These are phyloP conservation scores for Isotomurus palustris DNA, from an alignment of 2,888 invertebrate genomes.

Conservation along the genomic window DNA sequence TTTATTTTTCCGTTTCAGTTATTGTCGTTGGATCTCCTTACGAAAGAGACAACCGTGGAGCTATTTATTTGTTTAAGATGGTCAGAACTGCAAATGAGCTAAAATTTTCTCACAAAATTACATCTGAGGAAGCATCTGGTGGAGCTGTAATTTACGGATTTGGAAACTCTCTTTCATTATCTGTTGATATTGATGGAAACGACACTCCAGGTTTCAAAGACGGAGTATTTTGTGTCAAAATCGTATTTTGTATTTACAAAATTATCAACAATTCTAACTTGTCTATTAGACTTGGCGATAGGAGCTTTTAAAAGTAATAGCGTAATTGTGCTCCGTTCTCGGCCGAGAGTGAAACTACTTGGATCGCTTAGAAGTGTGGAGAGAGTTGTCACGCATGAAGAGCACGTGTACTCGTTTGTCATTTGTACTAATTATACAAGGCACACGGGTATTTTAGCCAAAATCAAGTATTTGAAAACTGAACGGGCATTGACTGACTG, in stretches of 20 bases:
- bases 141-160: conserved; percentile 13
- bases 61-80: conserved; percentile 25
- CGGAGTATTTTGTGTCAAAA: background rate
- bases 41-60: conserved; percentile 19
- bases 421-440: too few species aligned
- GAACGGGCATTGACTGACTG: background rate
- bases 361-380: too few species aligned
- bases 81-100: background rate
- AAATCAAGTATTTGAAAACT: too few species aligned
- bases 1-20: conserved; percentile 11
- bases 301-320: conserved; percentile 24
- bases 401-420: too few species aligned
- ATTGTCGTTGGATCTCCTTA: conserved; percentile 29
- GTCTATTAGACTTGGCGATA: conserved; percentile 23
- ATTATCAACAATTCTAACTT: background rate
- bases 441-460: too few species aligned
- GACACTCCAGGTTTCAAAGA: conserved; percentile 22
- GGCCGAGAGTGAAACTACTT: conserved; percentile 12
- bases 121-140: conserved; percentile 4
- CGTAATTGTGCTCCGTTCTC: conserved; percentile 20
- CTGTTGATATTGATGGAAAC: conserved; percentile 26
- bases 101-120: conserved; percentile 13
- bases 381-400: too few species aligned
- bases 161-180: conserved; percentile 19
- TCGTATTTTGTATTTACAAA: background rate